Percentiles rank a stretch among this genome's conserved stretches.
phyloP scores from a whole-genome alignment of 92 coral and sea anemone genomes.

The Paramuricea clavata region DNA sequence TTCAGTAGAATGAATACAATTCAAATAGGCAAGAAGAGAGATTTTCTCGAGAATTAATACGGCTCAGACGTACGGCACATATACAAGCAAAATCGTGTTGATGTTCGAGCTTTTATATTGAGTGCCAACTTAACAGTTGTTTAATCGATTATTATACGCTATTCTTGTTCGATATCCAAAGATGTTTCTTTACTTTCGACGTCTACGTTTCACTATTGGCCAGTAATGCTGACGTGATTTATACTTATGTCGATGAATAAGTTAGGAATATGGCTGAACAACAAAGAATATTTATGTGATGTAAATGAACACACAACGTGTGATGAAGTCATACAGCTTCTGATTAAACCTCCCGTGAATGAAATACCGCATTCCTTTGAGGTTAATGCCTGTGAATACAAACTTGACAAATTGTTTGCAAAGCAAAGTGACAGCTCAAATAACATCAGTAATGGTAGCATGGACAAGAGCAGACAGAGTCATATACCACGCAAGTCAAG shows the following conservation, averaged over 20 bases:
- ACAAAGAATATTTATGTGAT: slow-evolving; percentile 66
- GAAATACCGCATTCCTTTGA: slow-evolving; percentile 30
- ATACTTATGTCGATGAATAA: background rate
- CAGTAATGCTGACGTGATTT: background rate
- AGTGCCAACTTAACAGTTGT: background rate
- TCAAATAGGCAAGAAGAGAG: background rate
- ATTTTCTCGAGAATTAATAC: background rate
- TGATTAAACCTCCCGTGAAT: slow-evolving; percentile 6
- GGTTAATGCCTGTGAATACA: slow-evolving; percentile 40
- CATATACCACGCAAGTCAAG: background rate
- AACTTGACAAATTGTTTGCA: slow-evolving; percentile 32
- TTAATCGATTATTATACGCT: background rate
- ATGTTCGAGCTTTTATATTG: background rate
- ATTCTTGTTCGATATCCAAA: background rate
- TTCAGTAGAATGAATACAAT: background rate
- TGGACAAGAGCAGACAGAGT: slow-evolving; percentile 10
- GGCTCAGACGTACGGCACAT: background rate
- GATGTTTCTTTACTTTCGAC: background rate
- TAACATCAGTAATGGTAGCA: background rate
- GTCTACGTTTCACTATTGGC: background rate
- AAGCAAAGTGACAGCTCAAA: slow-evolving; percentile 32
- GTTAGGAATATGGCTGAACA: slow-evolving; percentile 42
- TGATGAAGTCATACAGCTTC: slow-evolving; percentile 51
- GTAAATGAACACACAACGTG: slow-evolving; percentile 87
- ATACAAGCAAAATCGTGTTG: background rate